Conservation (phyloP, 2,113 vertebrate species). For the Cottus gobio region DNA sequence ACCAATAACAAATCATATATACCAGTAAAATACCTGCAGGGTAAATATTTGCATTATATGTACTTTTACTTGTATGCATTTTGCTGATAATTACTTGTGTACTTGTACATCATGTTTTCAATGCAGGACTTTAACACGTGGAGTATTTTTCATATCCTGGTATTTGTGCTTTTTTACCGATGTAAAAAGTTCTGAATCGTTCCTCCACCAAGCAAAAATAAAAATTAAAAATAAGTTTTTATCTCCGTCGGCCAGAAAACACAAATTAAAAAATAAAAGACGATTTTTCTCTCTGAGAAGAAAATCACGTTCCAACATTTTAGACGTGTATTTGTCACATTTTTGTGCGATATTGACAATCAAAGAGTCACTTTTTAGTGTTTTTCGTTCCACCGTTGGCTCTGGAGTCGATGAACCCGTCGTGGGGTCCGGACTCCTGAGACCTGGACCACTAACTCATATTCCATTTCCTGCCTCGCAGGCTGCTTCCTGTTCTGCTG, state of each 20-base stretch:
- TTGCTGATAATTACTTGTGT: not conserved
- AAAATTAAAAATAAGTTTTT: not conserved
- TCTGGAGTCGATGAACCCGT: not conserved
- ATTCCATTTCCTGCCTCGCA: constrained; percentile 55
- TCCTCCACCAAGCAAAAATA: not conserved
- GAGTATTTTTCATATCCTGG: not conserved
- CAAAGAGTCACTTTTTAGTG: not conserved
- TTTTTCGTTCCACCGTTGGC: not conserved
- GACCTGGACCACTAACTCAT: no score
- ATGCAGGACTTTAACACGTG: not conserved
- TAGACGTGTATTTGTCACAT: not conserved
- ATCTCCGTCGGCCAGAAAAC: no score
- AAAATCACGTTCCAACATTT: not conserved
- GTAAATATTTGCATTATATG: no score
- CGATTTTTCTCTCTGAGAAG: not conserved
- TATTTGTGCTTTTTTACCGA: not conserved
- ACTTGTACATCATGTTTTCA: not conserved
- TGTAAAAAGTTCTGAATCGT: not conserved
- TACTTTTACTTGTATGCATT: no score
- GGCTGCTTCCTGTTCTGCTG: constrained; percentile 96
- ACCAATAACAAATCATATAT: not conserved
- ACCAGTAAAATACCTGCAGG: not conserved
- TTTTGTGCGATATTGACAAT: not conserved
- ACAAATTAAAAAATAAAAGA: not conserved
- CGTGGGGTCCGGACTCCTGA: not conserved